Evolutionary conservation across 1,140 invertebrate species (phyloP).

Genomic region (Prorops nasuta): DNA sequence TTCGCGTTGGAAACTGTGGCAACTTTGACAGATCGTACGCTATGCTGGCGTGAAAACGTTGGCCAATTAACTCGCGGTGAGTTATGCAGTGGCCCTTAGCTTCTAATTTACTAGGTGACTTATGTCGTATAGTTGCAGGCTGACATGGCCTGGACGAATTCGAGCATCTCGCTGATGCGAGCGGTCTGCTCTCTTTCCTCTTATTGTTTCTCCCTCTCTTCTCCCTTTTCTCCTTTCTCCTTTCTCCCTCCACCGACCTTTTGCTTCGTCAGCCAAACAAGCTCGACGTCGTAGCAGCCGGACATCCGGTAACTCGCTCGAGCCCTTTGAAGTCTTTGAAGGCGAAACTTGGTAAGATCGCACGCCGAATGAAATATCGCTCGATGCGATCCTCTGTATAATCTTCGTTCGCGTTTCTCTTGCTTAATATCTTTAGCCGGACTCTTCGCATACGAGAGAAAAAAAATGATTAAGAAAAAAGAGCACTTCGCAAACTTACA

Average conservation of each 20-base stretch:
- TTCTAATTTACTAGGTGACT: constrained; percentile 54
- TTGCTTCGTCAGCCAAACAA: constrained; percentile 5
- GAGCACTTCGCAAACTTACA: too few relatives aligned
- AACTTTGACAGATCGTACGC: constrained; percentile 48
- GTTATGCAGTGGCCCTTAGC: constrained; percentile 48
- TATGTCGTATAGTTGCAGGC: constrained; percentile 49
- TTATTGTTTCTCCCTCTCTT: constrained; percentile 5
- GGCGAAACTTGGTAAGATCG: constrained; percentile 34
- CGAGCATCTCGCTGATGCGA: constrained; percentile 27
- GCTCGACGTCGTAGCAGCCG: constrained; percentile 32
- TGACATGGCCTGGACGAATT: constrained; percentile 36
- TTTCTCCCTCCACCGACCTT: not conserved
- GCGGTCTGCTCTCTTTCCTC: constrained; percentile 2
- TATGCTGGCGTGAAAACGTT: constrained; percentile 54
- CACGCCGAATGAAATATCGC: constrained; percentile 49
- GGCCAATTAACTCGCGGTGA: constrained; percentile 54
- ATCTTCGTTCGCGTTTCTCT: constrained; percentile 1
- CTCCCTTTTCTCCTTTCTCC: not conserved
- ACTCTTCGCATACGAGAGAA: too few relatives aligned
- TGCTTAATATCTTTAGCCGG: too few relatives aligned
- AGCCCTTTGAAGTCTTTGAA: constrained; percentile 43
- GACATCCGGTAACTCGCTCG: constrained; percentile 43
- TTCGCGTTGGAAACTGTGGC: constrained; percentile 28
- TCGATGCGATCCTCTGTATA: not conserved
- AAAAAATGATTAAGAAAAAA: too few relatives aligned